Conservation (phyloP, 1,140 invertebrate species). For the Phymastichus coffea region DNA sequence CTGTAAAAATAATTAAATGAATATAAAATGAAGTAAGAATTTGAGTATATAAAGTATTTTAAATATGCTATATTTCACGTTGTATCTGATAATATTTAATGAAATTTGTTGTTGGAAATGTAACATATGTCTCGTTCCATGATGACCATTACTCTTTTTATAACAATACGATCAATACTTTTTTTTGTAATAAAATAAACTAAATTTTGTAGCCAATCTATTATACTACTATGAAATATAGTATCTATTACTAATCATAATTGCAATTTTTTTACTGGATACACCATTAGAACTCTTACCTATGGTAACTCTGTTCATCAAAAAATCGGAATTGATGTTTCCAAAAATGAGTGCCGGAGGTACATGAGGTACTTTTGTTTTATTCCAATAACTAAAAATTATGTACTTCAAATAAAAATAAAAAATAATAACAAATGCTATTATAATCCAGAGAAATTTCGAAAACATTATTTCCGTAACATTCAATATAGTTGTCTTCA, state of each 20-base stretch:
- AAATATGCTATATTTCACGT: too few species aligned
- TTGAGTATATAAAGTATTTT: too few species aligned
- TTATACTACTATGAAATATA: too few species aligned
- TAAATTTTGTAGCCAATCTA: too few species aligned
- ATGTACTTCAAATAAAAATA: constrained; percentile 16
- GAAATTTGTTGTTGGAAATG: too few species aligned
- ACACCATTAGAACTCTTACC: constrained; percentile 7
- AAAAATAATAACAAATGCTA: neutral
- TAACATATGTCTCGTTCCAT: too few species aligned
- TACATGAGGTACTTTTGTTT: neutral
- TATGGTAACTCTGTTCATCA: constrained; percentile 6
- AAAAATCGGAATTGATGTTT: neutral
- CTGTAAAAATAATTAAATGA: neutral
- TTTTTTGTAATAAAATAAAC: neutral
- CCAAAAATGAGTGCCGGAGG: constrained; percentile 1
- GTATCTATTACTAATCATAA: too few species aligned
- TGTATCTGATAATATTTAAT: too few species aligned
- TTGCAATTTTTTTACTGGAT: too few species aligned
- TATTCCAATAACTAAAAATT: constrained; percentile 22
- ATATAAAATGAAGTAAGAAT: too few species aligned
- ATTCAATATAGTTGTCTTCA: neutral
- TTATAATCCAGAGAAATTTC: neutral
- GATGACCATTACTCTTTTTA: too few species aligned
- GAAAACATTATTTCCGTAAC: neutral
- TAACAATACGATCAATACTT: too few species aligned